These are phyloP conservation scores for Petrocephalus sullivani DNA, from an alignment of 2,797 vertebrate species.

Conservation along the genomic window DNA sequence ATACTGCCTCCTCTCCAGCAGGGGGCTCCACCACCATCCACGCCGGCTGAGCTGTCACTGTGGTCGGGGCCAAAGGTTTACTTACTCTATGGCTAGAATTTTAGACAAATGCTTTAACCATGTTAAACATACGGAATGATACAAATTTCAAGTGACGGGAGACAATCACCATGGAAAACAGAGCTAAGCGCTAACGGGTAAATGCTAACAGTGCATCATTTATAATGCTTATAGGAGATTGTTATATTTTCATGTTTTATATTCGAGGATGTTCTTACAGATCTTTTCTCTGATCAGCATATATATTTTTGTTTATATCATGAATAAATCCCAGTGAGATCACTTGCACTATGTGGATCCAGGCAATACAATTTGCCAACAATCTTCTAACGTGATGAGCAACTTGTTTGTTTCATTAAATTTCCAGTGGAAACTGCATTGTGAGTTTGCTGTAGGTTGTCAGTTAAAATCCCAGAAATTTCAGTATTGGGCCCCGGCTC, in stretches of 20 bases:
- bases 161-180: neutral
- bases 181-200: neutral
- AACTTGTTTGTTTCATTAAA: conserved; percentile 47
- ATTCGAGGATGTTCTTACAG: neutral
- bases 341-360: conserved; percentile 55
- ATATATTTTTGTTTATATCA: neutral
- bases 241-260: neutral
- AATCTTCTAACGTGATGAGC: conserved; percentile 51
- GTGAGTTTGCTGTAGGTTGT: conserved; percentile 42
- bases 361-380: conserved; percentile 58
- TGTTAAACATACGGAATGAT: neutral
- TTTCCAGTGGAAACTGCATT: conserved; percentile 60
- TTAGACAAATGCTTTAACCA: neutral
- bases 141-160: neutral
- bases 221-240: neutral
- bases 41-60: neutral
- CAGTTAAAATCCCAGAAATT: neutral
- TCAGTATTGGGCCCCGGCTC: neutral
- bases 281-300: neutral
- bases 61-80: neutral
- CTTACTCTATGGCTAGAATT: neutral
- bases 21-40: neutral
- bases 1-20: neutral
- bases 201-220: neutral
- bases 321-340: conserved; percentile 20